A percentile compares a stretch with the other conserved stretches of the same genome.
phyloP scores from a whole-genome alignment of 1,140 invertebrate genomes.

The Prorops nasuta region DNA sequence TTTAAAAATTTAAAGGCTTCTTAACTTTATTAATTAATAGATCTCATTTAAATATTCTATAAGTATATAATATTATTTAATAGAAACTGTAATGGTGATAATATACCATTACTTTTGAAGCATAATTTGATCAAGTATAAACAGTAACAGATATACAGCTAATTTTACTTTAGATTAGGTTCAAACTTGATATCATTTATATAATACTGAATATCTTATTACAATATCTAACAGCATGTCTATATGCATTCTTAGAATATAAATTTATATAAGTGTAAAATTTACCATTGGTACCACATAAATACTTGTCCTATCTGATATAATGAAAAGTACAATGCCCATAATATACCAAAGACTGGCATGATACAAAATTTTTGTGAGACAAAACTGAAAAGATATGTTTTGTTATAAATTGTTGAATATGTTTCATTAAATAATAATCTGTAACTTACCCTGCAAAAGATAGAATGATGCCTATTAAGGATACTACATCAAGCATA shows the following conservation, averaged over 20 bases:
- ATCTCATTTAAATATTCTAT: slow-evolving; percentile 12
- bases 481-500: slow-evolving; percentile 70
- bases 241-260: too few relatives aligned
- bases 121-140: too few relatives aligned
- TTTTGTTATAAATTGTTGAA: neutral
- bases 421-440: slow-evolving; percentile 2
- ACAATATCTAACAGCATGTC: too few relatives aligned
- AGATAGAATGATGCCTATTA: slow-evolving; percentile 67
- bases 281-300: slow-evolving; percentile 76
- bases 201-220: too few relatives aligned
- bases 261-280: too few relatives aligned
- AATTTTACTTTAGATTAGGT: too few relatives aligned
- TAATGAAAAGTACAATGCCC: slow-evolving; percentile 74
- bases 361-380: slow-evolving; percentile 64
- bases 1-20: slow-evolving; percentile 5
- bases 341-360: slow-evolving; percentile 67
- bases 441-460: slow-evolving; percentile 61
- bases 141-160: too few relatives aligned
- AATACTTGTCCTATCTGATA: slow-evolving; percentile 79
- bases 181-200: too few relatives aligned
- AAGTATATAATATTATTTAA: too few relatives aligned
- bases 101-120: too few relatives aligned
- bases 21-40: slow-evolving; percentile 14
- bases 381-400: slow-evolving; percentile 59
- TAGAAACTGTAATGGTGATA: too few relatives aligned